Conservation (phyloP, 2,797 vertebrate genomes). For the Catharus ustulatus region DNA sequence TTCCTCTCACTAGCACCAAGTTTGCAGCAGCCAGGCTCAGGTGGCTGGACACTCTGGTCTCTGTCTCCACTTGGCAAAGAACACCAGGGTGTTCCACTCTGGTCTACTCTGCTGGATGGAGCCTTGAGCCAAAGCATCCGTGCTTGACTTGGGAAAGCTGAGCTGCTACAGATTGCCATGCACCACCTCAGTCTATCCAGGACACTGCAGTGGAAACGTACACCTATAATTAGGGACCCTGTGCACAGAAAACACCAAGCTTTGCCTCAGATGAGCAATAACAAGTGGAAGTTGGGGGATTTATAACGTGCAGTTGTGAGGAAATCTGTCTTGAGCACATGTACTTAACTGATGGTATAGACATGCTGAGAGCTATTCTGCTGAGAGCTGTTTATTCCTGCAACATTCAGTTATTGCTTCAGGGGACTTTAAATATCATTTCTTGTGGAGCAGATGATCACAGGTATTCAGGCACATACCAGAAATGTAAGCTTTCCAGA, state of each 20-base stretch:
- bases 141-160: not conserved
- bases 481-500: slow-evolving; percentile 17
- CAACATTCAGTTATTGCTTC: slow-evolving; percentile 34
- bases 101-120: not conserved
- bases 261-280: not conserved
- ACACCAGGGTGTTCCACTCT: accelerated
- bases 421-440: slow-evolving; percentile 53
- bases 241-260: not conserved
- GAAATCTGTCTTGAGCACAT: not conserved
- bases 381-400: slow-evolving; percentile 41
- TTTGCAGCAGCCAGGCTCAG: not conserved
- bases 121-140: accelerated
- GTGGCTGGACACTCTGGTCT: not conserved
- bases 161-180: not conserved
- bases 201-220: not conserved
- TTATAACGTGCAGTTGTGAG: not conserved
- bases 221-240: not conserved
- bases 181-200: not conserved
- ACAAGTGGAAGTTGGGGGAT: not conserved
- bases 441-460: slow-evolving; percentile 5
- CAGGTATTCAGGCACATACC: slow-evolving; percentile 28
- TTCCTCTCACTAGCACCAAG: not conserved
- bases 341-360: slow-evolving; percentile 42
- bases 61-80: not conserved
- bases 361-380: slow-evolving; percentile 36